Percentiles rank a stretch among this genome's conserved stretches.
Conservation (phyloP, 1,140 invertebrate genomes). For the Drosophila bocqueti region DNA sequence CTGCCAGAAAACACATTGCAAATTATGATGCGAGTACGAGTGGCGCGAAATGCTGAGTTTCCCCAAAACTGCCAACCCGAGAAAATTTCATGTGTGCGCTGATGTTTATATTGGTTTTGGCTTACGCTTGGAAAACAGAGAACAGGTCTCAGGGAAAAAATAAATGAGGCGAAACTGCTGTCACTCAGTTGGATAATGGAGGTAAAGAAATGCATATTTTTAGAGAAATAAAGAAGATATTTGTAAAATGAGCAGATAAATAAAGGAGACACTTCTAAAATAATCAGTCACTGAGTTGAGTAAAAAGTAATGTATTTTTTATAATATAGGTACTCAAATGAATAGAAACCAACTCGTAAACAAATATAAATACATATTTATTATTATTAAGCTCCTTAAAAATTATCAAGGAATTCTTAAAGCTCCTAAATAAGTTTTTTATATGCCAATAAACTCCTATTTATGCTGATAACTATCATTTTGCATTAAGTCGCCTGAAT, state of each 20-base stretch:
- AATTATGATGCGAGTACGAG: slow-evolving; percentile 60
- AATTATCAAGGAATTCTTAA: background rate
- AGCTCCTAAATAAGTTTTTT: background rate
- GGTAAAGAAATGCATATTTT: background rate
- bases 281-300: background rate
- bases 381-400: background rate
- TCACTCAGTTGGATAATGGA: slow-evolving; percentile 4
- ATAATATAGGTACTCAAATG: background rate
- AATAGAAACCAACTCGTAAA: background rate
- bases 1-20: slow-evolving; percentile 57
- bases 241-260: background rate
- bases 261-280: background rate
- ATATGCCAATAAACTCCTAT: background rate
- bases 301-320: background rate
- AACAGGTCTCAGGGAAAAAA: background rate
- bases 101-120: slow-evolving; percentile 39
- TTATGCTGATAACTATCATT: slow-evolving; percentile 8
- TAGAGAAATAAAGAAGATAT: background rate
- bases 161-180: slow-evolving; percentile 10
- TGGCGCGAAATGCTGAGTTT: slow-evolving; percentile 11
- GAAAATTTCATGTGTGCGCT: slow-evolving; percentile 28
- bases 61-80: slow-evolving; percentile 49
- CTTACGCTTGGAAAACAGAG: slow-evolving; percentile 12
- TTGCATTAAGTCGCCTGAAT: slow-evolving; percentile 6
- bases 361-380: background rate